These are phyloP conservation scores for Theristicus caerulescens DNA, from an alignment of 2,113 vertebrate species.

Conservation along the genomic window DNA sequence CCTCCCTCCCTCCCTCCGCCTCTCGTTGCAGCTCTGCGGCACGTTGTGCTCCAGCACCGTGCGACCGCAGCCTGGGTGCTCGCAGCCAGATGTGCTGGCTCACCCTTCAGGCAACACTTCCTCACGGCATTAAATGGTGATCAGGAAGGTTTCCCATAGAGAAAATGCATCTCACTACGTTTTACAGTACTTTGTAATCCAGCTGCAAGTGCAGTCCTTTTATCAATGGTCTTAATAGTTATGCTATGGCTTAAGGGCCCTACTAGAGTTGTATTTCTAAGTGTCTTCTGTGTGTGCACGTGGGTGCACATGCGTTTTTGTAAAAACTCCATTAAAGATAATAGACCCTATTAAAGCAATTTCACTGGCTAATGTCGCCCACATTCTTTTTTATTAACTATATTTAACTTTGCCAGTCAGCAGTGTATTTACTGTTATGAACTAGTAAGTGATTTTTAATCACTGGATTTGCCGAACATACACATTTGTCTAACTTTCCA, in stretches of 20 bases:
- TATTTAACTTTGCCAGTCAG: neutral
- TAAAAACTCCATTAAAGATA: neutral
- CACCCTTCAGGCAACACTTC: neutral
- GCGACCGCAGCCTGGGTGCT: neutral
- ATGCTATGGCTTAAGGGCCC: neutral
- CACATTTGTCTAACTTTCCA: neutral
- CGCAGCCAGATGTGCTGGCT: neutral
- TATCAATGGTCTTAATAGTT: neutral
- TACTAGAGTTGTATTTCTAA: neutral
- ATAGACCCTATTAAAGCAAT: neutral
- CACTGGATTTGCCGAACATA: neutral
- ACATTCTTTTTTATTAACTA: neutral
- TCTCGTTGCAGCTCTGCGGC: neutral
- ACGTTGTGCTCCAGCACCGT: neutral
- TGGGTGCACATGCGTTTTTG: neutral
- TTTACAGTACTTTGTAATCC: neutral
- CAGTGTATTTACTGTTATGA: neutral
- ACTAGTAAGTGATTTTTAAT: neutral
- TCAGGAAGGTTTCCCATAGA: neutral
- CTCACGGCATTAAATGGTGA: fast-evolving
- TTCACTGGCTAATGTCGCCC: neutral
- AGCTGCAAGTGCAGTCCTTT: neutral
- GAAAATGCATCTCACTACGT: neutral
- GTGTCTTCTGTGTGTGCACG: neutral
- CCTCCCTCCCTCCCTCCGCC: neutral